Evolutionary conservation across 2,888 invertebrate genomes (phyloP), one percentile per base, ranked within the genome.

Genomic region (Poecilus cupreus): DNA sequence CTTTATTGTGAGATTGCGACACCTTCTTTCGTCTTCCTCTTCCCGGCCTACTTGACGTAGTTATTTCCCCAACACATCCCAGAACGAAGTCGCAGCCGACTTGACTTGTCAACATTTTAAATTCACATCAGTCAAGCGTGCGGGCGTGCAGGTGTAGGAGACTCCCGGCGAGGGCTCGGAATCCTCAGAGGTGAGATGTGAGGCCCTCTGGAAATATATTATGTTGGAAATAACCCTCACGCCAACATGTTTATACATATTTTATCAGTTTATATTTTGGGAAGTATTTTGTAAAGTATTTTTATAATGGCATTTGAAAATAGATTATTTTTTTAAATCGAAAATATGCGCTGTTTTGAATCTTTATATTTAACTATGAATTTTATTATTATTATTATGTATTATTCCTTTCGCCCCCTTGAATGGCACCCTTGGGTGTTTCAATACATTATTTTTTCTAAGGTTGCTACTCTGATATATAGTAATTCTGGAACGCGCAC

Each of bases 101-200:
- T 60, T 32, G 60, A 60, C 60, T 60, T 60, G 60, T 60, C 60
- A 60, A 60, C 32, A 26, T 60, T 60, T 60, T 60, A 60, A 60
- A 60, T 60, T 60, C 60, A 26, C 60, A 60, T 60, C 60, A 60
- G 22, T 60, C 60, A 57, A 18, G 24, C n/a, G n/a, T n/a, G 13
- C 20, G 32, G 4, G 1, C 4, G 32, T 32, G 32, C 32, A 1
- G 32, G 32, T 2, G 8, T 32, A 1, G 5, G 5, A 32, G 32
- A 32, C 6, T 32, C 32, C 4, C 6, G 32, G 46, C n/a, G 4
- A 46, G 46, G n/a, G 46, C n/a, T 46, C 8, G 46, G 46, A 16
- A 60, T 46, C n/a, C 24, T 60, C 60, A 22, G 24, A n/a, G n/a
- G 26, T 60, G 54, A 8, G 0, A 6, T 18, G 20, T 57, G 10